Evolutionary conservation across 2,888 invertebrate species (phyloP).

Genomic region (Sesia bembeciformis): DNA sequence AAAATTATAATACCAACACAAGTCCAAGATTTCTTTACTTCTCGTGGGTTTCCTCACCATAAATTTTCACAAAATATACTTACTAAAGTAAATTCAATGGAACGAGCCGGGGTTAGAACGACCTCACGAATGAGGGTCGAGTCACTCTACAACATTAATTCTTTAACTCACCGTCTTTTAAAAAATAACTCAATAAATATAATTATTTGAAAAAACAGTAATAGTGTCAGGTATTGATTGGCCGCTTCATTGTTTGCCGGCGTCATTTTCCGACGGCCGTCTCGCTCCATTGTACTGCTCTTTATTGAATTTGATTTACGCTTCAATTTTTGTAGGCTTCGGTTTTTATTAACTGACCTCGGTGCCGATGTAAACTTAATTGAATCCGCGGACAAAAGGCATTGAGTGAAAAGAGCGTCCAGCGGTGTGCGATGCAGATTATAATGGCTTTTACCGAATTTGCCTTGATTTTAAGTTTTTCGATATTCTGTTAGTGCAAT

Average conservation of each 20-base stretch:
- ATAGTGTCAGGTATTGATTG: background rate
- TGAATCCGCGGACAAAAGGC: slow-evolving; percentile 71
- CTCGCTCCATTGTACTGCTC: slow-evolving; percentile 53
- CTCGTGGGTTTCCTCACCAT: too few species aligned
- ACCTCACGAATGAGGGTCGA: too few species aligned
- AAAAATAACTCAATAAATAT: too few species aligned
- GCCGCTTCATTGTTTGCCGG: slow-evolving; percentile 35
- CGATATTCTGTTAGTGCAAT: slow-evolving; percentile 61
- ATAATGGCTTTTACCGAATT: slow-evolving; percentile 69
- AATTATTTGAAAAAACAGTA: too few species aligned
- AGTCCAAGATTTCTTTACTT: too few species aligned
- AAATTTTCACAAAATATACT: too few species aligned
- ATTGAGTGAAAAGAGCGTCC: slow-evolving; percentile 70
- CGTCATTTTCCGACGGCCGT: slow-evolving; percentile 49
- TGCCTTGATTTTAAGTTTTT: slow-evolving; percentile 63
- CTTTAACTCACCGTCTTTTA: too few species aligned
- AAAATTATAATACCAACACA: too few species aligned
- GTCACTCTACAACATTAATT: too few species aligned
- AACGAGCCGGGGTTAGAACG: too few species aligned
- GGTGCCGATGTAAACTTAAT: slow-evolving; percentile 72
- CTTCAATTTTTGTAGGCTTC: slow-evolving; percentile 69
- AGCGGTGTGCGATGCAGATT: slow-evolving; percentile 70
- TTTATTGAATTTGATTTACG: slow-evolving; percentile 73
- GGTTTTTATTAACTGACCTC: slow-evolving; percentile 74
- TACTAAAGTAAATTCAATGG: too few species aligned